A percentile compares a stretch with the other conserved stretches of the same genome.
Evolutionary conservation across 2,113 vertebrate species (phyloP).

Genomic region (Psilopsiagon aymara): DNA sequence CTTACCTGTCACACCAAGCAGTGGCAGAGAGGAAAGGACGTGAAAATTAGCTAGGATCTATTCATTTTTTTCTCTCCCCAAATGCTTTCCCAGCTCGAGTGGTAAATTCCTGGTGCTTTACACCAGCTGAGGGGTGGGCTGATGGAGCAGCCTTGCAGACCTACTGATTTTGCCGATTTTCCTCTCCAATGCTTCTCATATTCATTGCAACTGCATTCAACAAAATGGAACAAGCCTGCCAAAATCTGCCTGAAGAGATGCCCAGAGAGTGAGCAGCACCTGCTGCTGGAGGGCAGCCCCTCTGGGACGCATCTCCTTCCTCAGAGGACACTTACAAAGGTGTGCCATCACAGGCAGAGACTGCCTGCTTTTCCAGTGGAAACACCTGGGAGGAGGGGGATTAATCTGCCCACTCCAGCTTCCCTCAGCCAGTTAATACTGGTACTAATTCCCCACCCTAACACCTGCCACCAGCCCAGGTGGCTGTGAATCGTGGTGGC

Average conservation of each 20-base stretch:
- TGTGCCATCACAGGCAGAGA: neutral
- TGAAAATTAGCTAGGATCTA: neutral
- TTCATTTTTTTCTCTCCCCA: neutral
- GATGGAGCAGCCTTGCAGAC: neutral
- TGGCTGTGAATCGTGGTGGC: fast-evolving
- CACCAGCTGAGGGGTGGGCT: fast-evolving
- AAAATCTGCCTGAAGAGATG: neutral
- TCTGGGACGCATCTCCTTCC: neutral
- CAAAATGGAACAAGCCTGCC: neutral
- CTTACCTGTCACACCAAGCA: neutral
- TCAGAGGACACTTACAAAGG: neutral
- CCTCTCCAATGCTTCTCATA: fast-evolving
- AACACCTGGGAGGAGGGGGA: neutral
- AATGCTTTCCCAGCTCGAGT: neutral
- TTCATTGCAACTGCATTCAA: neutral
- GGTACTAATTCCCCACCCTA: neutral
- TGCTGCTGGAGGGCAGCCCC: neutral
- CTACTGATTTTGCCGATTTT: neutral
- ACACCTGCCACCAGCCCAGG: neutral
- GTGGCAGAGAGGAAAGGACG: neutral
- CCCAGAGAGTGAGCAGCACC: fast-evolving
- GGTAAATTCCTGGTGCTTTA: neutral
- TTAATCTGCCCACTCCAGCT: neutral
- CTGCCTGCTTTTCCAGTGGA: neutral
- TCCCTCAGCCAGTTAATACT: neutral